Percentiles rank a stretch among this genome's conserved stretches.
These are phyloP conservation scores for Pseudotriccus pelzelni DNA, from an alignment of 2,797 vertebrate genomes.

Conservation along the genomic window DNA sequence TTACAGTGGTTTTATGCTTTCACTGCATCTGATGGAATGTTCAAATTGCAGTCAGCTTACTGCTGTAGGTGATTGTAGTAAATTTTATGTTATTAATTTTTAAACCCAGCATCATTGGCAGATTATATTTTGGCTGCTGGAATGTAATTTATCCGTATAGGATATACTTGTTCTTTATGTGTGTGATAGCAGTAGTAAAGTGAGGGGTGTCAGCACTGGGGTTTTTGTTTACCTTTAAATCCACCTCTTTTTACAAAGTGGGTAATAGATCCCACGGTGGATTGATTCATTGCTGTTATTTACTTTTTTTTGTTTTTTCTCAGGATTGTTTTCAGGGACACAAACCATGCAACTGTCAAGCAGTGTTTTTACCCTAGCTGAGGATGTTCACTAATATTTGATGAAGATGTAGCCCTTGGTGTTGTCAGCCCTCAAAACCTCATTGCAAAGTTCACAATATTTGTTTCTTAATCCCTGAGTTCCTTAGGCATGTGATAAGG, in stretches of 20 bases:
- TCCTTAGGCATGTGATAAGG: constrained; percentile 21
- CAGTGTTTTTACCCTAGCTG: not conserved
- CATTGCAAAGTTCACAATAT: not conserved
- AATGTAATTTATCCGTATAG: not conserved
- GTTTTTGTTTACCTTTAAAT: not conserved
- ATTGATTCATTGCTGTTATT: not conserved
- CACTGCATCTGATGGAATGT: not conserved
- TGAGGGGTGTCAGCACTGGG: not conserved
- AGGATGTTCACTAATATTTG: constrained; percentile 20
- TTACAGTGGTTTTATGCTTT: not conserved
- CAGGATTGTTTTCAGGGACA: not conserved
- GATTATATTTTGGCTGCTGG: not conserved
- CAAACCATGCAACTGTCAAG: not conserved
- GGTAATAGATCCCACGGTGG: not conserved
- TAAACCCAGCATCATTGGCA: not conserved
- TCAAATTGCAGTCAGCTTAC: not conserved
- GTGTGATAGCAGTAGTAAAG: not conserved
- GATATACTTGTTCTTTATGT: not conserved
- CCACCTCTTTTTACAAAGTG: not conserved
- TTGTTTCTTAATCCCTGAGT: constrained; percentile 40
- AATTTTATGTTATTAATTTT: not conserved
- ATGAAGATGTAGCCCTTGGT: constrained; percentile 33
- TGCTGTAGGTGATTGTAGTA: not conserved
- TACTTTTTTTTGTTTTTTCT: not conserved
- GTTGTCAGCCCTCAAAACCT: not conserved